phyloP scores from a whole-genome alignment of 1,140 invertebrate species.

The Oreohelix idahoensis region DNA sequence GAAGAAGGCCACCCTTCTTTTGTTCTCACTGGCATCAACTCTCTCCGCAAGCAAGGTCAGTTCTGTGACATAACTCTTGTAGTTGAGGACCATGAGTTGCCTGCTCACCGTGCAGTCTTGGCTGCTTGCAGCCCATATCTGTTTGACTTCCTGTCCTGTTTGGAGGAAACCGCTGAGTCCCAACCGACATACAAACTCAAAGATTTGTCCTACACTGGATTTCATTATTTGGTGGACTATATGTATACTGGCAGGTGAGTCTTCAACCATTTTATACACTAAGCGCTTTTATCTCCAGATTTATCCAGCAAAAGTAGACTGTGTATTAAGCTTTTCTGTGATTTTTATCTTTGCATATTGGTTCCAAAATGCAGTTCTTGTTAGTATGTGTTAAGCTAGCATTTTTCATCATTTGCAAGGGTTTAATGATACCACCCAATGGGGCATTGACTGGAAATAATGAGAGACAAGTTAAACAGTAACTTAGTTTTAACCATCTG shows the following conservation, averaged over 20 bases:
- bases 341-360: too few species aligned
- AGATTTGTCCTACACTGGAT: conserved; percentile 79
- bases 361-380: too few species aligned
- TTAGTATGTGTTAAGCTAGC: too few species aligned
- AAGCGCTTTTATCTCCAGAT: too few species aligned
- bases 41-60: conserved; percentile 83
- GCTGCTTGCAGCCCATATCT: conserved; percentile 84
- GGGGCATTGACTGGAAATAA: too few species aligned
- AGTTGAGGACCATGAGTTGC: conserved; percentile 81
- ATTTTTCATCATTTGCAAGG: too few species aligned
- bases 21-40: conserved; percentile 74
- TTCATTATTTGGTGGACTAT: conserved; percentile 85
- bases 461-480: too few species aligned
- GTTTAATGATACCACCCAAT: too few species aligned
- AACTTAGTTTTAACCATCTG: too few species aligned
- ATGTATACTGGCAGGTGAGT: conserved; percentile 80
- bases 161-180: conserved; percentile 41
- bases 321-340: too few species aligned
- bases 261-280: neutral
- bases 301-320: too few species aligned
- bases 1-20: conserved; percentile 16
- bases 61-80: conserved; percentile 87
- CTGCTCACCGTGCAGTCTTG: conserved; percentile 84
- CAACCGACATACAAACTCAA: conserved; percentile 72
- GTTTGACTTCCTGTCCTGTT: conserved; percentile 81